Percentiles rank a stretch among this genome's conserved stretches.
Evolutionary conservation across 2,888 invertebrate genomes (phyloP).

Genomic region (Salticus scenicus): DNA sequence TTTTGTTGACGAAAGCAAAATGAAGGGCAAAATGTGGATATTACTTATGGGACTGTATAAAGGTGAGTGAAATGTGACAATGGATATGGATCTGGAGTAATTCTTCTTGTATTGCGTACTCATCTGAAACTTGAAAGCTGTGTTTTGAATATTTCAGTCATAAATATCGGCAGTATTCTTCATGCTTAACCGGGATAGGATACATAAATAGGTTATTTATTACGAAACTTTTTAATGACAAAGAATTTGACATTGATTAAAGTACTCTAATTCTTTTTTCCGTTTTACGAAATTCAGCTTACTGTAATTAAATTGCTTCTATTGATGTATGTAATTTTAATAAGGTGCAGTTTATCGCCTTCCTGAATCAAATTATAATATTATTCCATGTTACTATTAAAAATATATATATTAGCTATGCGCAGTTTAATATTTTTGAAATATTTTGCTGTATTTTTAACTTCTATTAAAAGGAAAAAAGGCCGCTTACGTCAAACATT

Average conservation of each 20-base stretch:
- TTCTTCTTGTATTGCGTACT: background rate
- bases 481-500: background rate
- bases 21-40: slow-evolving; percentile 46
- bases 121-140: background rate
- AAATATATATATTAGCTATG: too few species aligned
- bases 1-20: slow-evolving; percentile 66
- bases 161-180: slow-evolving; percentile 32
- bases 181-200: slow-evolving; percentile 34
- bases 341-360: too few species aligned
- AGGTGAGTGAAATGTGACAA: slow-evolving; percentile 35
- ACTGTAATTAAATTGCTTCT: too few species aligned
- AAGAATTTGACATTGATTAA: slow-evolving; percentile 61
- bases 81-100: background rate
- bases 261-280: background rate
- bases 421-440: too few species aligned
- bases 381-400: too few species aligned
- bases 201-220: slow-evolving; percentile 56
- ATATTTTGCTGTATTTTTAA: background rate
- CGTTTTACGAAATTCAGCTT: too few species aligned
- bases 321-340: too few species aligned
- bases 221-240: slow-evolving; percentile 41
- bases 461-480: background rate
- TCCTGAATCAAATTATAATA: too few species aligned
- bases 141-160: background rate
- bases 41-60: slow-evolving; percentile 30